Evolutionary conservation across 2,113 vertebrate species (phyloP).

Genomic region (Corvus hawaiiensis): DNA sequence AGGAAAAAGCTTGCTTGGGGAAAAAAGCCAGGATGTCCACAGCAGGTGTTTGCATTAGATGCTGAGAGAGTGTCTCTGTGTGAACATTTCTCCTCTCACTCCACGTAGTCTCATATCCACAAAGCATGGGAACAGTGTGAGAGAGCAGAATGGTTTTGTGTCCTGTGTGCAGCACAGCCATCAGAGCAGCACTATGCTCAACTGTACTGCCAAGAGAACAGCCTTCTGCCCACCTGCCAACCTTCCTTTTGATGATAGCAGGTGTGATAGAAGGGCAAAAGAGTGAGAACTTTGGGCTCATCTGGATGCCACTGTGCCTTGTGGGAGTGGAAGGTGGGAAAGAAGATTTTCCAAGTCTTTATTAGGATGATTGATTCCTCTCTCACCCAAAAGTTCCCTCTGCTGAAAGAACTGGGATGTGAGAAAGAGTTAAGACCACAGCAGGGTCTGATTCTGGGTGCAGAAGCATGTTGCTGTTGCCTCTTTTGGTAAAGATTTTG

Average conservation of each 20-base stretch:
- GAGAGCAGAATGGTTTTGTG: background rate
- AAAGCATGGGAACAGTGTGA: background rate
- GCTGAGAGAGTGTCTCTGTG: background rate
- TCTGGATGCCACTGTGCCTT: background rate
- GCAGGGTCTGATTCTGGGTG: background rate
- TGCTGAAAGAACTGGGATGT: background rate
- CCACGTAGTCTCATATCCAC: background rate
- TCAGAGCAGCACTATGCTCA: background rate
- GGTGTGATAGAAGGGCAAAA: background rate
- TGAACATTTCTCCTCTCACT: background rate
- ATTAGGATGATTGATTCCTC: background rate
- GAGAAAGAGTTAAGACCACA: background rate
- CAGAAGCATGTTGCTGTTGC: background rate
- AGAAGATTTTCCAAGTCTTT: background rate
- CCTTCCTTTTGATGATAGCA: background rate
- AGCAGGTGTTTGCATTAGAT: background rate
- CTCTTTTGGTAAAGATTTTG: background rate
- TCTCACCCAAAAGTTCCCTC: background rate
- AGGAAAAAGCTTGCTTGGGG: background rate
- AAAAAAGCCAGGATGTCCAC: background rate
- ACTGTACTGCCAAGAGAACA: background rate
- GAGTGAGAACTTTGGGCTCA: background rate
- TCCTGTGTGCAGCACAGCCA: rapidly evolving
- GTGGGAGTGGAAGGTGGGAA: background rate
- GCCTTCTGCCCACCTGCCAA: background rate